Evolutionary conservation across 2,113 vertebrate species (phyloP).

Genomic region (Smithornis capensis): DNA sequence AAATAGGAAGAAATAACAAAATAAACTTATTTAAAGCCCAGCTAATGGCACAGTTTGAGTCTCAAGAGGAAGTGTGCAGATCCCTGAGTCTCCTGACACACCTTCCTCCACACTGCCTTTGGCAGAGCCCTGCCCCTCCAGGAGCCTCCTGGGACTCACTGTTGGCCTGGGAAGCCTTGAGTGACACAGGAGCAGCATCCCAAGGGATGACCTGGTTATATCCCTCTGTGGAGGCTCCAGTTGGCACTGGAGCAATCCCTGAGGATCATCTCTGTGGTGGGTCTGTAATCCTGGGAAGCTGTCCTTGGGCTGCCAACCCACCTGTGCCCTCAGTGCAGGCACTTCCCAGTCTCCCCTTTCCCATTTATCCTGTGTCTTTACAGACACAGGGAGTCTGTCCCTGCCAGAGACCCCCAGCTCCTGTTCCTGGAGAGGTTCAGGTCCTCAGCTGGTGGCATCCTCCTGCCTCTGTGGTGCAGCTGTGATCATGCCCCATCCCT

Average conservation of each 20-base stretch:
- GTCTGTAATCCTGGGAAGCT: background rate
- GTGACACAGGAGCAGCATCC: background rate
- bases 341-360: background rate
- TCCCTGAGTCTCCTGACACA: background rate
- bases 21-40: background rate
- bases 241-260: background rate
- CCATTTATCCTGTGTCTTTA: background rate
- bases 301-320: background rate
- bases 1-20: background rate
- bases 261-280: fast-evolving
- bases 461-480: background rate
- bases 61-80: background rate
- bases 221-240: fast-evolving
- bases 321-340: background rate
- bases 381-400: background rate
- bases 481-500: background rate
- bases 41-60: background rate
- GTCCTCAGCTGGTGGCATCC: background rate
- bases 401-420: background rate
- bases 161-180: background rate
- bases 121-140: background rate
- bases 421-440: background rate
- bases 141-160: background rate
- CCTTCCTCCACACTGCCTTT: background rate
- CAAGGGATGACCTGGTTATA: background rate